phyloP scores from a whole-genome alignment of 2,888 invertebrate species.

The Limenitis camilla region DNA sequence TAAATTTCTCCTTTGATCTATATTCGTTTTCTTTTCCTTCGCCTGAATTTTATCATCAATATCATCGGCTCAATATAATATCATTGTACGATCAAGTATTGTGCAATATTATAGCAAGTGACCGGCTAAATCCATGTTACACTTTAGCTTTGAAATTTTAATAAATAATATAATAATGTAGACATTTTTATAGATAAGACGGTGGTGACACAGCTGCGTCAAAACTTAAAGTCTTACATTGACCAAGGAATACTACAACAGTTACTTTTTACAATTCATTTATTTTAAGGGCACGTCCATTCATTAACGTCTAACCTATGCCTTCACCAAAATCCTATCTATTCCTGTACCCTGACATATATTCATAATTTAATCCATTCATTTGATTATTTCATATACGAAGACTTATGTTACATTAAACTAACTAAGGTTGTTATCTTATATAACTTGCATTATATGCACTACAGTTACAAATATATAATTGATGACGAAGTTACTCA shows the following conservation, averaged over 20 bases:
- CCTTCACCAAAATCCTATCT: conserved; percentile 17
- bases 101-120: too few relatives aligned
- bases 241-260: background rate
- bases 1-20: too few relatives aligned
- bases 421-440: background rate
- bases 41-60: too few relatives aligned
- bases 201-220: too few relatives aligned
- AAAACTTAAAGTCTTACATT: too few relatives aligned
- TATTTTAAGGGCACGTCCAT: conserved; percentile 4
- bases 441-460: conserved; percentile 17
- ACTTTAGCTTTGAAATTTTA: too few relatives aligned
- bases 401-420: conserved; percentile 2
- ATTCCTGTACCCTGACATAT: conserved; percentile 21
- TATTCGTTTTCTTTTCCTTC: too few relatives aligned
- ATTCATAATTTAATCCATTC: conserved; percentile 9
- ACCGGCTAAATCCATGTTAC: too few relatives aligned
- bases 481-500: conserved; percentile 2
- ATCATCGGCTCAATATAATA: too few relatives aligned
- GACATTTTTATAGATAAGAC: too few relatives aligned
- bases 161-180: too few relatives aligned
- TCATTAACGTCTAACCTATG: conserved; percentile 11
- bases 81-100: too few relatives aligned
- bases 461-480: conserved; percentile 11
- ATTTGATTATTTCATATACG: background rate
- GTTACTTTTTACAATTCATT: background rate